A percentile compares a stretch with the other conserved stretches of the same genome.
These are phyloP conservation scores for Spicauda simplicius DNA, from an alignment of 2,888 invertebrate species.

Conservation along the genomic window DNA sequence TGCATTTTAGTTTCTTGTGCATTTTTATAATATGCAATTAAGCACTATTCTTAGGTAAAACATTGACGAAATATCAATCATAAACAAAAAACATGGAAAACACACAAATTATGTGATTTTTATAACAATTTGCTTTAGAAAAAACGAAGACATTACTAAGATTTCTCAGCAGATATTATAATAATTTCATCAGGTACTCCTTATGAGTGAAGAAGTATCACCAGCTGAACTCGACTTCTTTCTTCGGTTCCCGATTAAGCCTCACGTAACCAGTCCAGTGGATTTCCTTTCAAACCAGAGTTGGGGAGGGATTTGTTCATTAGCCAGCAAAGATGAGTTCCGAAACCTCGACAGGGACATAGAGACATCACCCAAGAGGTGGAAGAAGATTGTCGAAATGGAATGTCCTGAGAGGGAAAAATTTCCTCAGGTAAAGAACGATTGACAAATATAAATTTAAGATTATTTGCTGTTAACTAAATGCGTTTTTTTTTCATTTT, in stretches of 20 bases:
- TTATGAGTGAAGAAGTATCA: slow-evolving; percentile 94
- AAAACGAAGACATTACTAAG: not conserved
- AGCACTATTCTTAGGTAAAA: too few species aligned
- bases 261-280: slow-evolving; percentile 96
- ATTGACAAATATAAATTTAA: not conserved
- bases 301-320: slow-evolving; percentile 98
- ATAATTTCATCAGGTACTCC: slow-evolving; percentile 87
- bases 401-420: slow-evolving; percentile 98
- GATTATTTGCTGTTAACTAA: too few species aligned
- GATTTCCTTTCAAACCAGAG: slow-evolving; percentile 96
- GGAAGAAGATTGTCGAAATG: slow-evolving; percentile 98
- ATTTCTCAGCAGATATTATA: not conserved
- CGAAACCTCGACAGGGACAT: slow-evolving; percentile 97
- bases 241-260: slow-evolving; percentile 95
- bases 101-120: too few species aligned
- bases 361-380: slow-evolving; percentile 97
- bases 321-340: slow-evolving; percentile 96
- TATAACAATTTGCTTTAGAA: too few species aligned
- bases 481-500: too few species aligned
- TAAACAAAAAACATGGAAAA: too few species aligned
- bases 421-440: slow-evolving; percentile 90
- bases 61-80: too few species aligned
- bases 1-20: too few species aligned
- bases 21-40: too few species aligned
- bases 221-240: slow-evolving; percentile 95